Conservation (phyloP, 2,113 vertebrate genomes). For the Eclectus roratus region DNA sequence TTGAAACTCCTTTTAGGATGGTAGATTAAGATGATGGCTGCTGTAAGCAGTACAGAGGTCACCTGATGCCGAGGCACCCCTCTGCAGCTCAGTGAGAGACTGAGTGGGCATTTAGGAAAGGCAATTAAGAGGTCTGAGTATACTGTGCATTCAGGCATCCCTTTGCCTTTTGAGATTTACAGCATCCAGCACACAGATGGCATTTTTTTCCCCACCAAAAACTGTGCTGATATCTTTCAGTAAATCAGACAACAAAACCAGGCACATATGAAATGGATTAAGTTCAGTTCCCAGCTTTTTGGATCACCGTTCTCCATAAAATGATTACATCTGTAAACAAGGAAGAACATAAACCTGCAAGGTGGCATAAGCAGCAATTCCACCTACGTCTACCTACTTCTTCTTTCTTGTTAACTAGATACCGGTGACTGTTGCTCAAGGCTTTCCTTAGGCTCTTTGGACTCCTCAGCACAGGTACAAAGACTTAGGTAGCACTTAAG, state of each 20-base stretch:
- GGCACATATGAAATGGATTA: neutral
- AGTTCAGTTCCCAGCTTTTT: neutral
- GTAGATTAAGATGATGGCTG: neutral
- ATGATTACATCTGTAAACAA: slow-evolving; percentile 2
- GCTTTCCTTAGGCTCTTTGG: neutral
- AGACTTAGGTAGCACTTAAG: neutral
- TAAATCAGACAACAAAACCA: slow-evolving; percentile 10
- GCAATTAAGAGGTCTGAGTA: neutral
- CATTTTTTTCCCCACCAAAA: neutral
- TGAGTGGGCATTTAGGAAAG: neutral
- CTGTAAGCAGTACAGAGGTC: neutral
- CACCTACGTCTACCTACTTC: neutral
- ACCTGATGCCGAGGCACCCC: neutral
- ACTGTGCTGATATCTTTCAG: neutral
- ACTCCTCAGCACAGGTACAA: neutral
- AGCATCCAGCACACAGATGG: neutral
- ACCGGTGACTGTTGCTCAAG: neutral
- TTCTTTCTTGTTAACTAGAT: neutral
- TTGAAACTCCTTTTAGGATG: neutral
- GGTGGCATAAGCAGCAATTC: neutral
- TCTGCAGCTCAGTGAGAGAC: neutral
- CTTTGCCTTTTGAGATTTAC: neutral
- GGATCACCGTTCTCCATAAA: neutral
- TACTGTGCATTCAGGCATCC: neutral
- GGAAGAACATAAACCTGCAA: neutral